Base-by-base conservation (phyloP, 2,113 vertebrate species). In the Meriones unguiculatus region DNA sequence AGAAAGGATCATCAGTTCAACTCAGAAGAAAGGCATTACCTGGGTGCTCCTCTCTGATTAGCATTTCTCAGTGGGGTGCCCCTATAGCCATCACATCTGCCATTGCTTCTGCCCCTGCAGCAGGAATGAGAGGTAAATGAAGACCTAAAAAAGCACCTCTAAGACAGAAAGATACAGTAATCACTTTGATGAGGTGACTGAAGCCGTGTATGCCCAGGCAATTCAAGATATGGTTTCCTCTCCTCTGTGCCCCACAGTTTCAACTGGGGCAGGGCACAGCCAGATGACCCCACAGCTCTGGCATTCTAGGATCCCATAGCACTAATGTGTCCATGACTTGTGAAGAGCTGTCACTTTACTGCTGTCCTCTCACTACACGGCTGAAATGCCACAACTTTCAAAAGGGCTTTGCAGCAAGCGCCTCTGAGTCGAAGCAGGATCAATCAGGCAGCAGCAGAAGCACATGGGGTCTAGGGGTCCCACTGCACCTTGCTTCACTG, bases 251-350 rank as follows among this genome's bases (percentile, higher is more conserved):
- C 62, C 64, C 38, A 67, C 38, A 46, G 28, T 30, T 65, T 85
- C 82, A 50, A 22, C 38, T 64, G 46, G 81, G 57, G 69, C 85
- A 72, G 5, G 41, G 81, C 32, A 13, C 32, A 69, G 35, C 30
- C 2, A 3, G 38, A 22, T 0, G 6, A 24, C 18, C 2, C 5
- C 9, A 24, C 25, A n/a, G 72, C n/a, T 52, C 77, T 46, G 72
- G 70, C 2, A 9, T 6, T 7, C 75, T 46, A 75, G 28, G 38
- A 28, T n/a, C 50, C 57, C 10, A 7, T 0, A 32, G 41, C 32
- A 85, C 67, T 9, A n/a, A 85, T 1, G 3, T 64, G 14, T 70
- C 52, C 15, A 8, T n/a, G 30, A 52, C 84, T 24, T 73, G 73
- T 25, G 46, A n/a, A 54, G 54, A 65, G n/a, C 24, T 59, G 28